Evolutionary conservation across 2,888 invertebrate genomes (phyloP), one percentile per base, ranked within the genome.

Genomic region (Notodonta dromedarius): DNA sequence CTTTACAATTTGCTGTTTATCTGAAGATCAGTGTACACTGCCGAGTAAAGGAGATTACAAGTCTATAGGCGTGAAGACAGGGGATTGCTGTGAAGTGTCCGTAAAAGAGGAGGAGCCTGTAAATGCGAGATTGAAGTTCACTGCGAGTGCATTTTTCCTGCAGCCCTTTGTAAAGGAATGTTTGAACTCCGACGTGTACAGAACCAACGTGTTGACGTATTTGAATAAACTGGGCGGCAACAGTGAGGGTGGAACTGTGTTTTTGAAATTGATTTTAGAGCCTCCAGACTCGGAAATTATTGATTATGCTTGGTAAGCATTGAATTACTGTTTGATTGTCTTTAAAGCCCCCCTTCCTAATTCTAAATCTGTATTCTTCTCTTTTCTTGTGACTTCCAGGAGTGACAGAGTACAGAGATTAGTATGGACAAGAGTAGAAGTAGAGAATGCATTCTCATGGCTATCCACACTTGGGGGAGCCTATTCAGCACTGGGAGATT

Each of bases 391-490:
- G 8, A 44, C 58, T 88, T 90, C 12, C 79, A 94, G 94, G 94
- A 94, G 93, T 80, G 84, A 89, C n/a, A 87, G 83, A 69, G 80
- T 94, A 60, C 77, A 88, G 14, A 80, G 76, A 59, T 66, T 93
- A 13, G 70, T 89, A 42, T 93, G 95, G 93, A 96, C 96, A 70
- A 94, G 94, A 74, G 94, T 96, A 67, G 97, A 98, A 88, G 90
- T 97, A 74, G 98, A 98, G 74, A 95, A 97, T 89, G 95, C 97
- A 40, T 95, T 99, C 94, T 98, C 98, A 16, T 98, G 98, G 98
- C 89, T 99, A 35, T 99, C 99, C 24, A 99, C 99, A 0, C 94
- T 99, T 14, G 99, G 99, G 4, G 99, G 99, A 56, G 99, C 98
- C 1, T 99, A 97, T 88, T 99, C 99, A 3, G 97, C 99, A 0